Evolutionary conservation across 2,797 vertebrate genomes (phyloP), one percentile per base, ranked within the genome.

Genomic region (Microctenopoma stevenorrisi): DNA sequence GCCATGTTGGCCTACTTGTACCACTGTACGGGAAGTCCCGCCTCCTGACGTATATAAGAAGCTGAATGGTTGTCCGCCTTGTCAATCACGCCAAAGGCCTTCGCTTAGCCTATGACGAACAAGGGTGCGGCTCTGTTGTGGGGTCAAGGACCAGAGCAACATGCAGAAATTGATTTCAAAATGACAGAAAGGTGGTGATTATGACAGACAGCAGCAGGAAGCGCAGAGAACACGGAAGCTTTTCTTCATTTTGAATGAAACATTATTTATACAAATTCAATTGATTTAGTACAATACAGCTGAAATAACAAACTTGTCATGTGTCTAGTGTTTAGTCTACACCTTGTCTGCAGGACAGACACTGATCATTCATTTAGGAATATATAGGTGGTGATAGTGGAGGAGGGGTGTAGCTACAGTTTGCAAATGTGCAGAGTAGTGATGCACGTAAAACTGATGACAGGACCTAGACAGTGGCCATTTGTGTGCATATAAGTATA

Each of bases 1-100:
- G 89, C 89, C 92, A 92, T 93, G 74, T 89, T 88, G 87, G 62
- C 84, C 47, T 68, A 76, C 51, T 79, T 65, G 43, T 53, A 2
- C 40, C 56, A 67, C 72, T 85, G 78, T 79, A 72, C 44, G 16
- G 83, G 84, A 88, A 85, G 77, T 80, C 15, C 80, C 84, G 74
- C 86, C 89, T 58, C 10, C 3, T 7, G 4, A 11, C 0, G 12
- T 5, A 5, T 53, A 33, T 9, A 42, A 35, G 48, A 66, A 67
- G 42, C 0, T 62, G 75, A 91, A 91, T 91, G 86, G 91, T 38
- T 72, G 9, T 0, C 11, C 5, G 4, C 26, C 0, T 0, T 65
- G 74, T 80, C 84, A 67, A 2, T 84, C 68, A 40, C 5, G 3
- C 1, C 2, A 14, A 16, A 46, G 25, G 49, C 65, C 58, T 33